These are phyloP conservation scores for Alcedo quadribrachys DNA, from an alignment of 2,797 vertebrate species.

Conservation along the genomic window DNA sequence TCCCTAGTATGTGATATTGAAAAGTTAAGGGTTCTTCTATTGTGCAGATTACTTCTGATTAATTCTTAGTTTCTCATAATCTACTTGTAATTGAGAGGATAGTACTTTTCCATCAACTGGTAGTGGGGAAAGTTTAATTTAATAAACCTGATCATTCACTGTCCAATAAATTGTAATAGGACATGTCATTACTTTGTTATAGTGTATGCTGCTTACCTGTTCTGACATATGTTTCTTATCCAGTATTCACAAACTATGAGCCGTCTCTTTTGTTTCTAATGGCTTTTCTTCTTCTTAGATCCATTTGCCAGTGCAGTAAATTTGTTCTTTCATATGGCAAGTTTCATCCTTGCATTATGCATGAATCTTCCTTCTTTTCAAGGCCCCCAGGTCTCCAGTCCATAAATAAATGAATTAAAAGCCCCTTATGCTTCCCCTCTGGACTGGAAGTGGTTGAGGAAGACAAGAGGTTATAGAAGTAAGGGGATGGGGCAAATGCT, in stretches of 20 bases:
- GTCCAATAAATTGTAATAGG: neutral
- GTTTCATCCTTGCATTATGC: slow-evolving; percentile 39
- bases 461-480: neutral
- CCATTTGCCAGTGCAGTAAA: neutral
- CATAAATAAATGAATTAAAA: slow-evolving; percentile 62
- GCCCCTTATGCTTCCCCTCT: slow-evolving; percentile 29
- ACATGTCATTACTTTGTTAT: neutral
- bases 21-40: neutral
- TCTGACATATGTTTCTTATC: neutral
- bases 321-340: neutral
- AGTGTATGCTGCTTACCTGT: neutral
- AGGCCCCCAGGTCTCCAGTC: slow-evolving; percentile 15
- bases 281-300: neutral
- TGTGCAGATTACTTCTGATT: neutral
- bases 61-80: neutral
- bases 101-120: neutral
- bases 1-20: neutral
- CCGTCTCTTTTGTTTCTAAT: neutral
- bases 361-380: slow-evolving; percentile 51
- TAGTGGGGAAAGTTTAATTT: neutral
- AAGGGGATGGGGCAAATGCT: neutral
- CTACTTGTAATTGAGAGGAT: neutral
- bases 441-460: slow-evolving; percentile 1
- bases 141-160: neutral
- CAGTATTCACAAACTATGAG: neutral